phyloP scores from a whole-genome alignment of 2,113 vertebrate genomes.

The Cricetomys ansorgei region DNA sequence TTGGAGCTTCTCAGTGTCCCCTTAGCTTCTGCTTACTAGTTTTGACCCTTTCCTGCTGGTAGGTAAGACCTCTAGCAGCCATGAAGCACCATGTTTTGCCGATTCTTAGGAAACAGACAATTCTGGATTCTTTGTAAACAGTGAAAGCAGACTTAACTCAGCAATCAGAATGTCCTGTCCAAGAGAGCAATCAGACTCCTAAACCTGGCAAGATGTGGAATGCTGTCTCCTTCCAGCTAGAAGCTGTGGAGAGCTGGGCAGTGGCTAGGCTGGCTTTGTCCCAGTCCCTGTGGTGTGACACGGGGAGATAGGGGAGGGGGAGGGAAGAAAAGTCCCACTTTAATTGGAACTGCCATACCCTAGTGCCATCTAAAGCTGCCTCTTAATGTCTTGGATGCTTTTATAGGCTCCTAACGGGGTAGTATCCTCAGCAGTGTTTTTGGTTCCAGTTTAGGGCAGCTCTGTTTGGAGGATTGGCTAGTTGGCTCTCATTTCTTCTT shows the following conservation, averaged over 20 bases:
- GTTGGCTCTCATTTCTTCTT: not conserved
- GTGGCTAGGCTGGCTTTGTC: not conserved
- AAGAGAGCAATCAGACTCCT: not conserved
- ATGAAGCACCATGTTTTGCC: not conserved
- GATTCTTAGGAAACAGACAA: not conserved
- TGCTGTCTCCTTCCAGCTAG: not conserved
- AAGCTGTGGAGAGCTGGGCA: not conserved
- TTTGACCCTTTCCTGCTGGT: not conserved
- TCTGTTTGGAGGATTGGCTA: not conserved
- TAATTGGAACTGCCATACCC: not conserved
- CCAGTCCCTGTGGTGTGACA: not conserved
- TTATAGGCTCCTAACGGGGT: not conserved
- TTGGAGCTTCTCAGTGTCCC: not conserved
- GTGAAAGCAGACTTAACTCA: not conserved
- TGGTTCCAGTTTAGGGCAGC: not conserved
- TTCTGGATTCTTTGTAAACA: constrained; percentile 1
- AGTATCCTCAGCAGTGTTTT: not conserved
- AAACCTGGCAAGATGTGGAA: not conserved
- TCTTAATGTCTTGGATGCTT: not conserved
- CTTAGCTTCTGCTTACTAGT: not conserved
- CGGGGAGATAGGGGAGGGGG: no score
- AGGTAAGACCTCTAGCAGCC: not conserved
- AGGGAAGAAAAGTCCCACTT: not conserved
- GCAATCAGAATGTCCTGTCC: not conserved
- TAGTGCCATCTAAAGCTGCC: not conserved